Evolutionary conservation across 2,888 invertebrate genomes (phyloP).

Genomic region (Drosophila melanosoma): DNA sequence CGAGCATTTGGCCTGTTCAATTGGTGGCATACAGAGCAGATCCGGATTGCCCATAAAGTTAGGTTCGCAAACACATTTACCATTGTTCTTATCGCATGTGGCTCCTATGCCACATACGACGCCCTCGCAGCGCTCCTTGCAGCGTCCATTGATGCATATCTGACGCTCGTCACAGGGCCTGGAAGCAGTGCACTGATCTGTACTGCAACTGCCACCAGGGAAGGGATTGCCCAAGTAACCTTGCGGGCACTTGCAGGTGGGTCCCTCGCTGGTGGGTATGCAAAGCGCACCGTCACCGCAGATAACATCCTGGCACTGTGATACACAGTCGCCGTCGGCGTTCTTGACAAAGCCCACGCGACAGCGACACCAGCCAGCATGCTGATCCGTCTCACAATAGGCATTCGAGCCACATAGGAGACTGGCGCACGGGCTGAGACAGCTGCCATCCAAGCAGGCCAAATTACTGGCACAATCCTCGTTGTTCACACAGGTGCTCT

Average conservation of each 20-base stretch:
- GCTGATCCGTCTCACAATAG: conserved; percentile 94
- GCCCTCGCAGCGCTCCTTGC: conserved; percentile 94
- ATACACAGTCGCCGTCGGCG: conserved; percentile 92
- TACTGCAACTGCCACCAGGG: conserved; percentile 93
- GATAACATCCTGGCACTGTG: conserved; percentile 87
- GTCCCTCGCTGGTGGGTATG: conserved; percentile 92
- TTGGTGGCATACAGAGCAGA: conserved; percentile 94
- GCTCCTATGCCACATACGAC: conserved; percentile 95
- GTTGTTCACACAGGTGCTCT: conserved; percentile 89
- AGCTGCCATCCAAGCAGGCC: conserved; percentile 91
- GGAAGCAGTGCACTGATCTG: conserved; percentile 92
- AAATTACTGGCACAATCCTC: conserved; percentile 93
- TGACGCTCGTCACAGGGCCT: conserved; percentile 92
- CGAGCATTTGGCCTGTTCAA: conserved; percentile 91
- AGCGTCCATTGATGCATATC: conserved; percentile 94
- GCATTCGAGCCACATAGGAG: conserved; percentile 93
- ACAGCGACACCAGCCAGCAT: conserved; percentile 95
- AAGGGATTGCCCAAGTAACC: conserved; percentile 96
- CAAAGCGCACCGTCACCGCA: conserved; percentile 94
- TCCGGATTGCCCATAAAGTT: conserved; percentile 96
- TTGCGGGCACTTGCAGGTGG: conserved; percentile 94
- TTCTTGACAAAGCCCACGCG: conserved; percentile 92
- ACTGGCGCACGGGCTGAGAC: conserved; percentile 92
- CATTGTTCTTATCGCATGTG: conserved; percentile 91
- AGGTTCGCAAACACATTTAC: conserved; percentile 94